Evolutionary conservation across 1,140 invertebrate genomes (phyloP).

Genomic region (Matsumurasca onukii): DNA sequence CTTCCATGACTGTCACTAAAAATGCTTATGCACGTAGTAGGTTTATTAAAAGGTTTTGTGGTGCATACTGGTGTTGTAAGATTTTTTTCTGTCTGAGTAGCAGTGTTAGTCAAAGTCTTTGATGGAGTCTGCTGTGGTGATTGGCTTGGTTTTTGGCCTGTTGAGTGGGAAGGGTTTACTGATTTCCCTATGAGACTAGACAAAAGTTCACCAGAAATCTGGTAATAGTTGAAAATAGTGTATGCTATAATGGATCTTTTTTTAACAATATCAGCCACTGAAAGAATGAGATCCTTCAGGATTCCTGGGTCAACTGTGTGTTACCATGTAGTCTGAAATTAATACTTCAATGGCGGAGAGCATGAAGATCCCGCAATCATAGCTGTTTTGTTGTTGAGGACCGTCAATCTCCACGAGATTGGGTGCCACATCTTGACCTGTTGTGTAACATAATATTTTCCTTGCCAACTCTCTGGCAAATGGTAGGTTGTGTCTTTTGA

Average conservation of each 20-base stretch:
- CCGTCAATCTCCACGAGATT: not conserved
- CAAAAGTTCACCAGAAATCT: too few species aligned
- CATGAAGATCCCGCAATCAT: not conserved
- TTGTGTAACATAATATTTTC: not conserved
- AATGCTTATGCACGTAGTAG: not conserved
- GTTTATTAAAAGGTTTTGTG: not conserved
- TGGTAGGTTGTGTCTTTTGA: not conserved
- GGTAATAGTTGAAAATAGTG: not conserved
- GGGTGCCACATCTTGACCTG: not conserved
- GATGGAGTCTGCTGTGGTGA: not conserved
- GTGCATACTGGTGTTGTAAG: not conserved
- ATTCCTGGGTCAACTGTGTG: not conserved
- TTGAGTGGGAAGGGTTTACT: not conserved
- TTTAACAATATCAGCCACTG: not conserved
- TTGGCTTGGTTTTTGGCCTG: conserved; percentile 10
- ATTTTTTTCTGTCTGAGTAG: not conserved
- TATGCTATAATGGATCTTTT: not conserved
- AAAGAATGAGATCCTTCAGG: not conserved
- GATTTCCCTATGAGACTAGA: too few species aligned
- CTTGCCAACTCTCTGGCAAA: not conserved
- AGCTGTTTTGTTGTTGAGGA: not conserved
- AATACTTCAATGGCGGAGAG: not conserved
- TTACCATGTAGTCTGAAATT: not conserved
- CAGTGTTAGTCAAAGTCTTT: not conserved
- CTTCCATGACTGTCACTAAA: conserved; percentile 1